Evolutionary conservation across 2,888 invertebrate species (phyloP).

Genomic region (Cheilosia vulpina): DNA sequence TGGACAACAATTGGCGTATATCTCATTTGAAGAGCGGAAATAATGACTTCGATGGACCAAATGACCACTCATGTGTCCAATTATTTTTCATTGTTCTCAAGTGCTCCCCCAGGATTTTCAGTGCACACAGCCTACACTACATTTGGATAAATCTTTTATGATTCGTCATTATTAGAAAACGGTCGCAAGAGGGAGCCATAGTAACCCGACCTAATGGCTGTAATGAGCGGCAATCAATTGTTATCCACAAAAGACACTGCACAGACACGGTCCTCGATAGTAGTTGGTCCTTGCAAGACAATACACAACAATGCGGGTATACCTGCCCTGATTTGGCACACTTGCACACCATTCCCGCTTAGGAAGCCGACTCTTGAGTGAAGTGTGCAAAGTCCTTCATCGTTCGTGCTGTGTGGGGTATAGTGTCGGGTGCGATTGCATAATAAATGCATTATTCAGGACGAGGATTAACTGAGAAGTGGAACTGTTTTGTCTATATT

Average conservation of each 20-base stretch:
- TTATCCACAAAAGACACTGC: conserved; percentile 47
- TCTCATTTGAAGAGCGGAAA: conserved; percentile 73
- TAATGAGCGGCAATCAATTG: conserved; percentile 75
- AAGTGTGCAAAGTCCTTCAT: conserved; percentile 60
- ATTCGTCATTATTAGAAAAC: conserved; percentile 61
- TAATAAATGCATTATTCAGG: conserved; percentile 75
- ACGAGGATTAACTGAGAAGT: conserved; percentile 63
- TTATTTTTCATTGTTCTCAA: conserved; percentile 77
- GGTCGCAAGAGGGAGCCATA: conserved; percentile 14
- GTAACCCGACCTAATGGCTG: conserved; percentile 57
- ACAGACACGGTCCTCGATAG: conserved; percentile 50
- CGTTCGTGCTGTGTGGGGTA: conserved; percentile 57
- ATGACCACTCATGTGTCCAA: conserved; percentile 78
- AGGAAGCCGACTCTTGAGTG: conserved; percentile 35
- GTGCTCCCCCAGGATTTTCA: conserved; percentile 54
- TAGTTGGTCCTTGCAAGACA: conserved; percentile 65
- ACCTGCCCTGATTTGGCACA: conserved; percentile 12
- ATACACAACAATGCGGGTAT: conserved; percentile 21
- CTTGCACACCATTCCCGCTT: conserved; percentile 8
- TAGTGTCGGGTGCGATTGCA: conserved; percentile 62
- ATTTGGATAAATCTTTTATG: conserved; percentile 72
- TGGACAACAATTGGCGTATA: conserved; percentile 66
- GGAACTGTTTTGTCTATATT: conserved; percentile 33
- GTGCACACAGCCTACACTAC: conserved; percentile 31
- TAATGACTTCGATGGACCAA: conserved; percentile 76